These are phyloP conservation scores for Neoascia interrupta DNA, from an alignment of 2,888 invertebrate species.

Conservation along the genomic window DNA sequence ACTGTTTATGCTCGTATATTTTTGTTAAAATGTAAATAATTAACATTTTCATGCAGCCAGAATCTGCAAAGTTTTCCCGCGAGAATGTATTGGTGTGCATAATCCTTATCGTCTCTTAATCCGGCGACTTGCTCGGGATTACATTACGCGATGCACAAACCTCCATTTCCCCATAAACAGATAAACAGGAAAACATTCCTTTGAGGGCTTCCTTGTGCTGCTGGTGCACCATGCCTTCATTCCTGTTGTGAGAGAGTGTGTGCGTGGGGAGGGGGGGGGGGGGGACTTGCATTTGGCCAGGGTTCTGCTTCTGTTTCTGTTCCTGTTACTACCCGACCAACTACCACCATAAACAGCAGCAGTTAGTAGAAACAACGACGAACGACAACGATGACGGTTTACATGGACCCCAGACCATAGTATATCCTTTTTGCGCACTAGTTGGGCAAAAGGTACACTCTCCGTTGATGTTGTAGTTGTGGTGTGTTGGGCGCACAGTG, in stretches of 20 bases:
- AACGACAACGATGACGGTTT: no score
- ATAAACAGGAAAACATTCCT: conserved; percentile 67
- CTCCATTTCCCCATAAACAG: conserved; percentile 63
- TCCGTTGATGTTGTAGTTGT: no score
- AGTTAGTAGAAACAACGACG: no score
- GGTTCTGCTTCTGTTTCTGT: no score
- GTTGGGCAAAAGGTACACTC: no score
- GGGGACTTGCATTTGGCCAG: no score
- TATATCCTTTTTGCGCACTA: no score
- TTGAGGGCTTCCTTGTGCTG: conserved; percentile 57
- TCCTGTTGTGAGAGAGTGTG: conserved; percentile 9
- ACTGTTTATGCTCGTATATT: conserved; percentile 10
- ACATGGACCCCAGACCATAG: no score
- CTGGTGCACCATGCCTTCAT: neutral
- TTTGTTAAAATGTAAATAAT: conserved; percentile 65
- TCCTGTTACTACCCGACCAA: no score
- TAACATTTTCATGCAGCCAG: conserved; percentile 56
- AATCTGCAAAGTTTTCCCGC: conserved; percentile 41
- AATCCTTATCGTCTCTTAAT: conserved; percentile 64
- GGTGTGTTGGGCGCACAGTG: no score
- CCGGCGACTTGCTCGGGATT: conserved; percentile 57
- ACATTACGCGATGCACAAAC: conserved; percentile 64
- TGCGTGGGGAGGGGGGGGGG: neutral
- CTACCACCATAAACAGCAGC: no score
- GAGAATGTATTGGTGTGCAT: conserved; percentile 12